Conservation (phyloP, 2,797 vertebrate species). For the Tympanoctomys barrerae region DNA sequence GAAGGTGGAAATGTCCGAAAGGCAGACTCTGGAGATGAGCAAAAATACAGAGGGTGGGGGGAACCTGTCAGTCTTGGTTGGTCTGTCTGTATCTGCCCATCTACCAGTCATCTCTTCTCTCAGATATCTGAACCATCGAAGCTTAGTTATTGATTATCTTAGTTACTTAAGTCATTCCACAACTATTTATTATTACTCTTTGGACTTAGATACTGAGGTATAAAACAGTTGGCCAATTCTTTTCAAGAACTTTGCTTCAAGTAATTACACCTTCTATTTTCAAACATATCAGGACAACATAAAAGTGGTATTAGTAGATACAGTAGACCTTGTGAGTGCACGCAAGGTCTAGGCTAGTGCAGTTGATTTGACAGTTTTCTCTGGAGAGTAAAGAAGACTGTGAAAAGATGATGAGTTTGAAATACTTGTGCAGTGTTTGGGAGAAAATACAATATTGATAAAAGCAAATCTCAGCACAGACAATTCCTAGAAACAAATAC, state of each 20-base stretch:
- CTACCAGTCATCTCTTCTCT: background rate
- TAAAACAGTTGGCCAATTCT: background rate
- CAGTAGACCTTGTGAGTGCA: background rate
- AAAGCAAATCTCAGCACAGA: background rate
- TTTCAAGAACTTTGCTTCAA: background rate
- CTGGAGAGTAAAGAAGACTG: background rate
- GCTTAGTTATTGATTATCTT: background rate
- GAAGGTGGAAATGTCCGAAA: background rate
- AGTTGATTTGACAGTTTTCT: background rate
- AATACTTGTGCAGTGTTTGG: background rate
- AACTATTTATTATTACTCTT: background rate
- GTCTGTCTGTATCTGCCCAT: background rate
- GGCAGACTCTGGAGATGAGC: background rate
- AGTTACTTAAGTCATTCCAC: background rate
- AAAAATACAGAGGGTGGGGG: background rate
- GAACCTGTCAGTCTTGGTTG: background rate
- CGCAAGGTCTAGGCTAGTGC: background rate
- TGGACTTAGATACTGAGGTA: background rate
- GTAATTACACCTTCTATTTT: background rate
- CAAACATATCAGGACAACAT: background rate
- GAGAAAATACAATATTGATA: background rate
- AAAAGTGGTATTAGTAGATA: background rate
- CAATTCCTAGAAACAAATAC: constrained; percentile 39
- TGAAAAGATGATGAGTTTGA: constrained; percentile 1
- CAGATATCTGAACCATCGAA: background rate